These are phyloP conservation scores for Spongia lamella DNA, from an alignment of 37 sponge, comb jelly and placozoan genomes.

Conservation along the genomic window DNA sequence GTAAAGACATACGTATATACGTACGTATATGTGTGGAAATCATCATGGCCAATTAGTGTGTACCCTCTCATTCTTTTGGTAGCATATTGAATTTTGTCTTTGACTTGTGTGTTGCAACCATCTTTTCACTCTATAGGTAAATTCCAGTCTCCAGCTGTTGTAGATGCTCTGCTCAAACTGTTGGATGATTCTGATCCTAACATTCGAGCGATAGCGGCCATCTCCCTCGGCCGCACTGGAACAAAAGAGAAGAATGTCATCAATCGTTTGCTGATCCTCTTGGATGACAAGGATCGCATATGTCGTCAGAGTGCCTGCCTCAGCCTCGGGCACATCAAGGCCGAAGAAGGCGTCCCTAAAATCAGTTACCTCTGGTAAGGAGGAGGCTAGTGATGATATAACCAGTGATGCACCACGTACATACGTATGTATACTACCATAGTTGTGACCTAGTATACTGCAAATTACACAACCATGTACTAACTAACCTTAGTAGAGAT, in stretches of 20 bases:
- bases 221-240: constrained; percentile 88
- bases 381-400: too few species aligned
- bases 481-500: too few species aligned
- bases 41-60: neutral
- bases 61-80: neutral
- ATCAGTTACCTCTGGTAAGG: constrained; percentile 81
- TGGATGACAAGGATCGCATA: constrained; percentile 86
- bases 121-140: constrained; percentile 57
- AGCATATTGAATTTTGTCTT: neutral
- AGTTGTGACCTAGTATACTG: too few species aligned
- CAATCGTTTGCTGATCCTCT: constrained; percentile 54
- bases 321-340: constrained; percentile 83
- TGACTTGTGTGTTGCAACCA: neutral
- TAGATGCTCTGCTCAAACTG: constrained; percentile 79
- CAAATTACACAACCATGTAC: too few species aligned
- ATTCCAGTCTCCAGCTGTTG: constrained; percentile 87
- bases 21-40: neutral
- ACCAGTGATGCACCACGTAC: too few species aligned
- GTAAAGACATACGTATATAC: neutral
- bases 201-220: constrained; percentile 94
- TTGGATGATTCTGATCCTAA: constrained; percentile 87
- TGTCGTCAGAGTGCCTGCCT: constrained; percentile 94
- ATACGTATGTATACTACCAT: too few species aligned
- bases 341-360: constrained; percentile 64
- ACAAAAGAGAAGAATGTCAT: constrained; percentile 42